phyloP scores from a whole-genome alignment of 1,140 invertebrate species.

The Drosophila lacertosa region DNA sequence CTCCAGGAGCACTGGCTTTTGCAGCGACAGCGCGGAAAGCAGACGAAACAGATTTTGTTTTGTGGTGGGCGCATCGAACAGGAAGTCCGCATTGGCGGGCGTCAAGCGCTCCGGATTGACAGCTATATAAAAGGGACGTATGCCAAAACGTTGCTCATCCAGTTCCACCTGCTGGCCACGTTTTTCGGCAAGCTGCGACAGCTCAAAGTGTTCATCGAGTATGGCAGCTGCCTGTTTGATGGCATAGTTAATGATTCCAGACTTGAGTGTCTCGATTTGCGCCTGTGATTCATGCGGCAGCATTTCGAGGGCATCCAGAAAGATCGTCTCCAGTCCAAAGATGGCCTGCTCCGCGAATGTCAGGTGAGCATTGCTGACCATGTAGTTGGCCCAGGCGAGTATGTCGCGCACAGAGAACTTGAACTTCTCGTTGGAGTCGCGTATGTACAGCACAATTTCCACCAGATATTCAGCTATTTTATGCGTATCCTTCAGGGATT shows the following conservation, averaged over 20 bases:
- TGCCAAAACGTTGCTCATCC: conserved; percentile 86
- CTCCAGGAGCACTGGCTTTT: conserved; percentile 97
- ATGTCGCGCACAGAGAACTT: conserved; percentile 97
- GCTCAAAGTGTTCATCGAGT: conserved; percentile 45
- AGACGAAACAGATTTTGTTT: conserved; percentile 92
- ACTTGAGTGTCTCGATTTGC: conserved; percentile 62
- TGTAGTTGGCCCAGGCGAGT: conserved; percentile 96
- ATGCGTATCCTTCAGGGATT: conserved; percentile 13
- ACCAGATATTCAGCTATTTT: conserved; percentile 74
- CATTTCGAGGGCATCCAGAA: conserved; percentile 94
- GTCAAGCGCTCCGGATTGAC: conserved; percentile 64
- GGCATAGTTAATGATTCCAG: conserved; percentile 51
- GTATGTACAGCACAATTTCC: conserved; percentile 73
- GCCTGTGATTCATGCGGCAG: conserved; percentile 64
- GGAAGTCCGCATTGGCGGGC: conserved; percentile 85
- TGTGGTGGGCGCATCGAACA: conserved; percentile 93
- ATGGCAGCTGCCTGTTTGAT: conserved; percentile 52
- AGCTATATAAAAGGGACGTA: conserved; percentile 89
- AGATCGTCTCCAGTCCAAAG: conserved; percentile 95
- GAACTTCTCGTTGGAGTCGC: conserved; percentile 86
- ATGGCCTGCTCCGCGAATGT: conserved; percentile 89
- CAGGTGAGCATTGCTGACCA: conserved; percentile 88
- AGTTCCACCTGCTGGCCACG: conserved; percentile 55
- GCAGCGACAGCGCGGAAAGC: conserved; percentile 93
- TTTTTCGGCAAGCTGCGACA: conserved; percentile 49